These are phyloP conservation scores for Artibeus jamaicensis DNA, from an alignment of 2,797 vertebrate species.

Conservation along the genomic window DNA sequence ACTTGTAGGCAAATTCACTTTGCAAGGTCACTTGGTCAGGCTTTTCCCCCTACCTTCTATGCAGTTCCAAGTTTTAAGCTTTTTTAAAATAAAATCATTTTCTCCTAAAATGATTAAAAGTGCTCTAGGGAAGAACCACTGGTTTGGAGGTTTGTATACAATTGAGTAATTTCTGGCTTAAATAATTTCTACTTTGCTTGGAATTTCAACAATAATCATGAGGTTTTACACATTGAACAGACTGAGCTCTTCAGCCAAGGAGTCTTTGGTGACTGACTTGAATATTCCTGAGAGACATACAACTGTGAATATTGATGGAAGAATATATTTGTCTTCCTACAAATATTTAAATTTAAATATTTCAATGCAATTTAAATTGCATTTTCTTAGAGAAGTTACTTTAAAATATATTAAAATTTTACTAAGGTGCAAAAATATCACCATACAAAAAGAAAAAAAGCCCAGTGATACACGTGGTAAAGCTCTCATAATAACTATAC, in stretches of 20 bases:
- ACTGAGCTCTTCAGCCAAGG: not conserved
- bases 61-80: slow-evolving; percentile 48
- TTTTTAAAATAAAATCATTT: slow-evolving; percentile 65
- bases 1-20: slow-evolving; percentile 12
- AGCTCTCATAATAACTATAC: not conserved
- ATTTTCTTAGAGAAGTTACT: slow-evolving; percentile 4
- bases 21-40: slow-evolving; percentile 15
- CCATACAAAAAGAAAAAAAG: not conserved
- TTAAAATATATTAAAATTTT: slow-evolving; percentile 18
- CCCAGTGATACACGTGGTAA: not conserved
- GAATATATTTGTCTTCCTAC: not conserved
- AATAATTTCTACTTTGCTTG: slow-evolving; percentile 62
- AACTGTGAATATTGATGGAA: not conserved
- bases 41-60: not conserved
- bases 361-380: not conserved
- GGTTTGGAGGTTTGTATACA: slow-evolving; percentile 56
- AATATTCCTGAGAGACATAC: slow-evolving; percentile 16
- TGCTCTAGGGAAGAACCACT: slow-evolving; percentile 59
- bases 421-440: not conserved
- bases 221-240: slow-evolving; percentile 46
- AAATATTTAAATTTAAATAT: not conserved
- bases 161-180: slow-evolving; percentile 62
- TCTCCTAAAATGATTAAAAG: slow-evolving; percentile 58
- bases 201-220: slow-evolving; percentile 72
- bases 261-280: not conserved